Conservation (phyloP, 2,113 vertebrate genomes). For the Todiramphus saurophagus region DNA sequence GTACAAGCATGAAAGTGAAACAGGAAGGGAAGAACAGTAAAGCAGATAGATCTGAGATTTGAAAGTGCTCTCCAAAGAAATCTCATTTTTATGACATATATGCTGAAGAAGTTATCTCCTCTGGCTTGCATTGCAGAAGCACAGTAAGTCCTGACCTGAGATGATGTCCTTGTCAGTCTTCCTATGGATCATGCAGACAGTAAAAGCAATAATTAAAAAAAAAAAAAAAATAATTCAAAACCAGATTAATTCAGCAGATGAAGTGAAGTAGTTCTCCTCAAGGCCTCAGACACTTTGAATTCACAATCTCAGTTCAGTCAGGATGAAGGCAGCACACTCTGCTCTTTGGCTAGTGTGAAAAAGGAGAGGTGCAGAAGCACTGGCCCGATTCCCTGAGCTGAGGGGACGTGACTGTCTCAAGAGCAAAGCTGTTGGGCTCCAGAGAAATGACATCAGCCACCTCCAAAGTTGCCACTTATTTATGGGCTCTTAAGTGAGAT, state of each 20-base stretch:
- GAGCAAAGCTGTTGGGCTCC: background rate
- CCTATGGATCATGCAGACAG: background rate
- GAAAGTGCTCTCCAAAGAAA: background rate
- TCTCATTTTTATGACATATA: background rate
- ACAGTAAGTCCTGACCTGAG: background rate
- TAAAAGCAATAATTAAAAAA: background rate
- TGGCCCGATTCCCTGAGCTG: fast-evolving
- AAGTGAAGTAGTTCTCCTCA: background rate
- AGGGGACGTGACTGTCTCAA: background rate
- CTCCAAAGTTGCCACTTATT: background rate
- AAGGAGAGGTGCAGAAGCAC: background rate
- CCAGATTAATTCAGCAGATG: background rate
- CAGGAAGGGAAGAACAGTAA: background rate
- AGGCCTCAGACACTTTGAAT: background rate
- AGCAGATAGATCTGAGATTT: background rate
- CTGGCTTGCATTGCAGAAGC: background rate
- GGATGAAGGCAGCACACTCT: background rate
- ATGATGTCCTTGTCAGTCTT: background rate
- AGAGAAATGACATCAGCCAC: conserved; percentile 1
- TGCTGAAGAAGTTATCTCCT: background rate
- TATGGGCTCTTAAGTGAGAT: background rate
- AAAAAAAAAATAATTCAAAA: background rate
- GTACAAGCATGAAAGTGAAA: background rate
- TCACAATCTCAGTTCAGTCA: background rate
- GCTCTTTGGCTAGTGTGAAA: background rate